Conservation (phyloP, 2,113 vertebrate species). For the Harpagus bidentatus region DNA sequence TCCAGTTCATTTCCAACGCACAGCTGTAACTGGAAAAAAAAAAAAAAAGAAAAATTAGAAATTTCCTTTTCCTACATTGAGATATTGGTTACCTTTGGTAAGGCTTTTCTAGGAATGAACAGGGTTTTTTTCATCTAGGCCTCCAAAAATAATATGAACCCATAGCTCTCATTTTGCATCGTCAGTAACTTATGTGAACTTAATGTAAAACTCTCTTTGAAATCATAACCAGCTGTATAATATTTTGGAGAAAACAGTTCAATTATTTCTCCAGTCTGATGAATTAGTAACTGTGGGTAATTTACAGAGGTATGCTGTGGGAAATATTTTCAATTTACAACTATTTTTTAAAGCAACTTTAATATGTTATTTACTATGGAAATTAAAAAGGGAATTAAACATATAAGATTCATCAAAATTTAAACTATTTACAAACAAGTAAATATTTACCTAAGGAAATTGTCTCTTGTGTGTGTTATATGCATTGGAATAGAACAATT, state of each 20-base stretch:
- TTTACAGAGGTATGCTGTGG: not conserved
- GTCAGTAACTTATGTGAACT: not conserved
- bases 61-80: not conserved
- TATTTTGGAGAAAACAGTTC: not conserved
- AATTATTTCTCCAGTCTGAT: not conserved
- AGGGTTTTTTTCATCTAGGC: not conserved
- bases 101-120: not conserved
- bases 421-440: not conserved
- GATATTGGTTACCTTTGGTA: not conserved
- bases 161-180: not conserved
- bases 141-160: not conserved
- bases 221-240: not conserved
- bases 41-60: not conserved
- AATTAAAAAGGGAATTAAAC: not conserved
- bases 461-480: not conserved
- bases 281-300: not conserved
- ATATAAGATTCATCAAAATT: not conserved
- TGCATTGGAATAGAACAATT: not conserved
- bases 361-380: not conserved
- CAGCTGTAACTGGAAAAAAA: not conserved
- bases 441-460: conserved; percentile 5
- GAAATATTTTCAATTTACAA: not conserved
- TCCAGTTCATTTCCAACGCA: not conserved
- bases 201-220: not conserved
- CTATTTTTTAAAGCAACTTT: not conserved